A percentile compares a stretch with the other conserved stretches of the same genome.
These are phyloP conservation scores for Manacus vitellinus DNA, from an alignment of 2,113 vertebrate genomes.

Conservation along the genomic window DNA sequence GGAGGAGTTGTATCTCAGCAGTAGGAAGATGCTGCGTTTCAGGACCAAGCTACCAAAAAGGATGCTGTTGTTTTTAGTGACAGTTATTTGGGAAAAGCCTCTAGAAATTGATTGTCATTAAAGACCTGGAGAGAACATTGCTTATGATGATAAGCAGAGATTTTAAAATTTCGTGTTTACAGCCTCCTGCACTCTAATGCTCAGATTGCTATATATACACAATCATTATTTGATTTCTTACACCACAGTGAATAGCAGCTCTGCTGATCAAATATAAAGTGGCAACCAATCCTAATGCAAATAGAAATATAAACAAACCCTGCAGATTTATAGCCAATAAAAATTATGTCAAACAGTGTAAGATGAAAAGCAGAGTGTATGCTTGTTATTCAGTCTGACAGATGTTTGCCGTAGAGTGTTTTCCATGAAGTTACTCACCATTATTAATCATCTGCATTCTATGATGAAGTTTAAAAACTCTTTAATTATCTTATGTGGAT, in stretches of 20 bases:
- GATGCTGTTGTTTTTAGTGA: background rate
- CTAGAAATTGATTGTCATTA: slow-evolving; percentile 26
- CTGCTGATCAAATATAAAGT: background rate
- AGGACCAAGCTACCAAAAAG: background rate
- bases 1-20: background rate
- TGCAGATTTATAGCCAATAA: slow-evolving; percentile 52
- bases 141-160: slow-evolving; percentile 36
- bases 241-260: background rate
- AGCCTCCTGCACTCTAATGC: background rate
- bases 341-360: background rate
- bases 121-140: slow-evolving; percentile 7
- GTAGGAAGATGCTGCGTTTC: background rate
- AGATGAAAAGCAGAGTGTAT: slow-evolving; percentile 1
- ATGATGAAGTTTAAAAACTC: background rate
- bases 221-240: slow-evolving; percentile 23
- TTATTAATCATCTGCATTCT: background rate
- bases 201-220: background rate
- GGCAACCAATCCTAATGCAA: background rate
- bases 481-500: background rate
- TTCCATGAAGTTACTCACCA: background rate
- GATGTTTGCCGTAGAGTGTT: background rate
- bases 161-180: slow-evolving; percentile 4
- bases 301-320: background rate
- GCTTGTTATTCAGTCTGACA: slow-evolving; percentile 16
- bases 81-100: slow-evolving; percentile 35